A percentile compares a stretch with the other conserved stretches of the same genome.
These are phyloP conservation scores for Calcarius lapponicus DNA, from an alignment of 2,797 vertebrate species.

Conservation along the genomic window DNA sequence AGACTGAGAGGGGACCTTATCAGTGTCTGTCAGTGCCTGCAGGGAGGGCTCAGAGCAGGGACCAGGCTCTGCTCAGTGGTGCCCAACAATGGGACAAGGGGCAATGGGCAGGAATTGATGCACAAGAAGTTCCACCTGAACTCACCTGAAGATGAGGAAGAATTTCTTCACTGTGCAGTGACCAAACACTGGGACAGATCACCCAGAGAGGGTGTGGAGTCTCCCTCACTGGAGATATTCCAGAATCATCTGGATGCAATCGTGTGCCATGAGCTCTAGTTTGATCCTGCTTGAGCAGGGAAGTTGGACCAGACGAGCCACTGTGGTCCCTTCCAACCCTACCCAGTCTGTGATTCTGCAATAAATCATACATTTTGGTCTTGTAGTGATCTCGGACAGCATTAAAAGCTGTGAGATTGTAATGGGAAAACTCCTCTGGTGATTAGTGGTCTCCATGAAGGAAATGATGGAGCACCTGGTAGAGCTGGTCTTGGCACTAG, in stretches of 20 bases:
- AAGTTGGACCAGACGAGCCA: background rate
- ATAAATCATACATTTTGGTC: background rate
- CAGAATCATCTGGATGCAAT: accelerated
- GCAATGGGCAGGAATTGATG: accelerated
- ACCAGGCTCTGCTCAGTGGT: background rate
- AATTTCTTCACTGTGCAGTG: background rate
- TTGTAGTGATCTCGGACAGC: accelerated
- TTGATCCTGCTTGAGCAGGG: no score
- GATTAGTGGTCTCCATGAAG: accelerated
- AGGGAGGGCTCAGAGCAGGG: background rate
- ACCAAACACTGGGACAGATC: background rate
- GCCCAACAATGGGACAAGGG: background rate
- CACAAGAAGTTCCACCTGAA: no score
- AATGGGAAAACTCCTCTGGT: background rate
- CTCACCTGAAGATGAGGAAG: no score
- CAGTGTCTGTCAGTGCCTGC: background rate
- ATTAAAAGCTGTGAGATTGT: background rate
- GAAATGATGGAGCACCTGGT: accelerated
- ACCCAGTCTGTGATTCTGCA: background rate
- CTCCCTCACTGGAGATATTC: background rate
- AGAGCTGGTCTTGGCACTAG: background rate
- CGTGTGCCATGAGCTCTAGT: background rate
- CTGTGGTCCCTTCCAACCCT: background rate
- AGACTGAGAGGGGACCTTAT: background rate
- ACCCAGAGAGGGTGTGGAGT: background rate